These are phyloP conservation scores for Hassar affinis DNA, from an alignment of 2,113 vertebrate species.

Conservation along the genomic window DNA sequence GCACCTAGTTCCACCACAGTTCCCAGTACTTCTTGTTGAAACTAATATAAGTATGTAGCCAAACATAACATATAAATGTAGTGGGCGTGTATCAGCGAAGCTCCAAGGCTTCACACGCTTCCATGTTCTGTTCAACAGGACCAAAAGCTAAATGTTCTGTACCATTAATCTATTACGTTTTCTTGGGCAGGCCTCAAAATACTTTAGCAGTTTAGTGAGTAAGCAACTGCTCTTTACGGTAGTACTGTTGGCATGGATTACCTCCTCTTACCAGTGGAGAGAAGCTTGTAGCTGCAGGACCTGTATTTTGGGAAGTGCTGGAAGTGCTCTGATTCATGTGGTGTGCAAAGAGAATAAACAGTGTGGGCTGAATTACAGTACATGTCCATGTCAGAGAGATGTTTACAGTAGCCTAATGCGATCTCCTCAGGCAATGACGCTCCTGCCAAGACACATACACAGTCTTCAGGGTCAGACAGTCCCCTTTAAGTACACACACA, in stretches of 20 bases:
- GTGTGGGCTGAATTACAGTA: slow-evolving; percentile 47
- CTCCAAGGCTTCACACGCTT: neutral
- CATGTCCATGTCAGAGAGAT: slow-evolving; percentile 48
- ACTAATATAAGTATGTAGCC: neutral
- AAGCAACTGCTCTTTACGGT: neutral
- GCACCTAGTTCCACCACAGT: neutral
- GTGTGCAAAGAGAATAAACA: slow-evolving; percentile 47
- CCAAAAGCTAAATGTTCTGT: neutral
- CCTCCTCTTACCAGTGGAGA: slow-evolving; percentile 5
- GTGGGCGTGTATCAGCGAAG: neutral
- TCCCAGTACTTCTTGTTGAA: neutral
- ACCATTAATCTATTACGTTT: neutral
- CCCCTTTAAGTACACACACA: slow-evolving; percentile 24
- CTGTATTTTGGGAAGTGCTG: slow-evolving; percentile 40
- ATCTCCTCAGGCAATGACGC: slow-evolving; percentile 47
- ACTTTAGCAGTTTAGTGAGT: neutral
- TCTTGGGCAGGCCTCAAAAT: neutral
- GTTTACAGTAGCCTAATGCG: slow-evolving; percentile 48
- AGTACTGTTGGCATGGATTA: slow-evolving; percentile 19
- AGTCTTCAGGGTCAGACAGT: slow-evolving; percentile 22
- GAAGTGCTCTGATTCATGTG: slow-evolving; percentile 47
- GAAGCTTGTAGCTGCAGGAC: slow-evolving; percentile 6
- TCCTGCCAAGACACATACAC: slow-evolving; percentile 45
- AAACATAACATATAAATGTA: neutral
- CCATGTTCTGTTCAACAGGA: neutral